These are phyloP conservation scores for Caenorhabditis doughertyi DNA, from an alignment of 2,888 invertebrate species.

Conservation along the genomic window DNA sequence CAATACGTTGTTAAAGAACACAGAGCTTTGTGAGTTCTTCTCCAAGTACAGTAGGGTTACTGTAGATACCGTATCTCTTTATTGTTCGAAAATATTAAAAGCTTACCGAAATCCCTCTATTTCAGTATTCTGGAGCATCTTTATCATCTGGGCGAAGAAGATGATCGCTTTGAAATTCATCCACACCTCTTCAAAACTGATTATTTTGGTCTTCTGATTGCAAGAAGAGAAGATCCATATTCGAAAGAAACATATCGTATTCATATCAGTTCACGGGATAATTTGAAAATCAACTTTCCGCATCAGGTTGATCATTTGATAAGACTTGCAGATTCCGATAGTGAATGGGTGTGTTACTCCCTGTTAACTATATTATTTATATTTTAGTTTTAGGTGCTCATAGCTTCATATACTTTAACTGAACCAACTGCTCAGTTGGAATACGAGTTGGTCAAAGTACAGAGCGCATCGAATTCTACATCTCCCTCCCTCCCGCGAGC, in stretches of 20 bases:
- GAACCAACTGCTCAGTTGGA: conserved; percentile 32
- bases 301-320: conserved; percentile 48
- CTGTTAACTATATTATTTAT: not conserved
- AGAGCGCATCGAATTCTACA: not conserved
- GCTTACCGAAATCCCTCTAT: too few relatives aligned
- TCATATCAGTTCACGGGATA: conserved; percentile 5
- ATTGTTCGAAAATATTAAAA: too few relatives aligned
- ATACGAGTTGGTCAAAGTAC: conserved; percentile 26
- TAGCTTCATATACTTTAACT: conserved; percentile 47
- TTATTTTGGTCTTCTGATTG: conserved; percentile 63
- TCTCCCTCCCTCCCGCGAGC: conserved; percentile 26
- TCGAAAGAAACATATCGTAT: conserved; percentile 23
- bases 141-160: conserved; percentile 43
- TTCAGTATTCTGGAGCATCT: conserved; percentile 57
- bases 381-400: conserved; percentile 23
- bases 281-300: conserved; percentile 51
- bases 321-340: conserved; percentile 52
- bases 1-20: conserved; percentile 39
- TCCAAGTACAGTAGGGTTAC: too few relatives aligned
- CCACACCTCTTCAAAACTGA: conserved; percentile 50
- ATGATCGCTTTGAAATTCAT: conserved; percentile 33
- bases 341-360: conserved; percentile 45
- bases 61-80: too few relatives aligned
- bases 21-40: conserved; percentile 50
- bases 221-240: conserved; percentile 34